Evolutionary conservation across 2,888 invertebrate species (phyloP).

Genomic region (Pemphredon lugubris): DNA sequence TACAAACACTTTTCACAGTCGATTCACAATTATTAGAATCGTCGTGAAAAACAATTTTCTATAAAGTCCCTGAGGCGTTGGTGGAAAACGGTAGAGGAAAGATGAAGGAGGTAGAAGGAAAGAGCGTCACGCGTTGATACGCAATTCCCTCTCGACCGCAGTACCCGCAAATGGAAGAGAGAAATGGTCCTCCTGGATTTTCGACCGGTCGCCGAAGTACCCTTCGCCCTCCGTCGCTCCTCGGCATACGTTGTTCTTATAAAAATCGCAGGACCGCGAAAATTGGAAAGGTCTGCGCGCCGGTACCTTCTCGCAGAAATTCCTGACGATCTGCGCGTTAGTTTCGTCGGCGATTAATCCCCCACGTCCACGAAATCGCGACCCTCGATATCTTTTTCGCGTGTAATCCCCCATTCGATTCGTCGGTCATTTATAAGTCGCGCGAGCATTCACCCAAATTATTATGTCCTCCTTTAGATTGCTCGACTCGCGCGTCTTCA

Average conservation of each 20-base stretch:
- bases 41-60: too few species aligned
- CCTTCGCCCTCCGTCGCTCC: conserved; percentile 10
- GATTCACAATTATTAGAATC: too few species aligned
- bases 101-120: conserved; percentile 52
- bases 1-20: too few species aligned
- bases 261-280: conserved; percentile 31
- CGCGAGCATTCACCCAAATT: conserved; percentile 32
- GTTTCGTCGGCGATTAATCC: conserved; percentile 43
- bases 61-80: too few species aligned
- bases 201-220: conserved; percentile 53
- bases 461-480: conserved; percentile 33
- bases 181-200: conserved; percentile 72
- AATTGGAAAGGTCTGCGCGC: conserved; percentile 10
- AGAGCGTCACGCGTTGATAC: too few species aligned
- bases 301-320: conserved; percentile 15
- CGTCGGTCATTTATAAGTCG: conserved; percentile 42
- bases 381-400: conserved; percentile 50
- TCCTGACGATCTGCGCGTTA: conserved; percentile 33
- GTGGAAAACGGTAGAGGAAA: conserved; percentile 40
- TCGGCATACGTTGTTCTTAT: conserved; percentile 1
- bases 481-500: conserved; percentile 38
- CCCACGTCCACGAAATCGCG: conserved; percentile 34
- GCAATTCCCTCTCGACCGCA: conserved; percentile 69
- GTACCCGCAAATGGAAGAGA: conserved; percentile 63
- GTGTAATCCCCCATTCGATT: conserved; percentile 39